A percentile compares a stretch with the other conserved stretches of the same genome.
These are phyloP conservation scores for Drosophila colorata DNA, from an alignment of 2,888 invertebrate genomes.

Conservation along the genomic window DNA sequence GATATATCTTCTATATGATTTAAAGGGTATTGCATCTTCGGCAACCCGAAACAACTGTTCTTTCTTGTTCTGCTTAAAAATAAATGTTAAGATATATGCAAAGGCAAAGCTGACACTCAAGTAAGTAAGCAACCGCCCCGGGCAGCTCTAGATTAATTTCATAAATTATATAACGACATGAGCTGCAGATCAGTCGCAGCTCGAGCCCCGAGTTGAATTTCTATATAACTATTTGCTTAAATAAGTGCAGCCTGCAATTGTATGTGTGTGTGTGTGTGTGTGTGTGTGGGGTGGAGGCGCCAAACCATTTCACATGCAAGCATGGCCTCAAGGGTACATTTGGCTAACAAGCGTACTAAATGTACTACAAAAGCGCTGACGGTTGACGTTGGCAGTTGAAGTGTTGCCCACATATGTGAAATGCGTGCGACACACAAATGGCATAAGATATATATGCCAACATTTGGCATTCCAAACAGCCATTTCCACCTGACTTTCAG, in stretches of 20 bases:
- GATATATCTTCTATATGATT: too few species aligned
- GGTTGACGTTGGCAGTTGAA: conserved; percentile 44
- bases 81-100: conserved; percentile 16
- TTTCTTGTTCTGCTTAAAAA: conserved; percentile 7
- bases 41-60: background rate
- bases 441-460: conserved; percentile 28
- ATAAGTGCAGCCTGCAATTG: conserved; percentile 1
- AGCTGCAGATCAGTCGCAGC: conserved; percentile 18
- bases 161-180: conserved; percentile 29
- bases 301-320: conserved; percentile 30
- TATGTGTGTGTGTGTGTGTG: background rate
- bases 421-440: conserved; percentile 18
- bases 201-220: background rate
- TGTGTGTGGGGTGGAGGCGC: conserved; percentile 3
- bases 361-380: conserved; percentile 63
- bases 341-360: conserved; percentile 77
- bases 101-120: conserved; percentile 38
- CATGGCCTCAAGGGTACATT: conserved; percentile 72
- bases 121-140: background rate
- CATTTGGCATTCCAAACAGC: conserved; percentile 20
- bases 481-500: conserved; percentile 8
- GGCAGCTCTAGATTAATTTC: conserved; percentile 21
- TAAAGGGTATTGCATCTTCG: background rate
- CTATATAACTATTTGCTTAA: conserved; percentile 15
- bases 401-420: conserved; percentile 44